Conservation (phyloP, 2,888 invertebrate species). For the Lamellibrachia satsuma region DNA sequence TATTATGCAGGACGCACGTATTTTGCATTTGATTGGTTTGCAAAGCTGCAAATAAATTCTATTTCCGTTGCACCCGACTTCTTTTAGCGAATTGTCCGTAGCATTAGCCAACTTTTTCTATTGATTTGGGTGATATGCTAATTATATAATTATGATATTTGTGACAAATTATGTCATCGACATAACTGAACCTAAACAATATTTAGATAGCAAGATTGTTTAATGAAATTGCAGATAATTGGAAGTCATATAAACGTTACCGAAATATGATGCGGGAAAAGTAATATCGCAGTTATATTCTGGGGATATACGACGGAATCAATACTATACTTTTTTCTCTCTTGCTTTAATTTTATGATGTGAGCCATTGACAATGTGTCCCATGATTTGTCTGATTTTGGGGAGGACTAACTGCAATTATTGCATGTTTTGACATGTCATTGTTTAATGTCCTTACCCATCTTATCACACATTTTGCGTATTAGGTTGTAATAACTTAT, state of each 20-base stretch:
- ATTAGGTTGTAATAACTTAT: neutral
- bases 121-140: neutral
- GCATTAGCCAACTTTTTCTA: neutral
- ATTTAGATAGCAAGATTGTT: neutral
- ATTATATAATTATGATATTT: neutral
- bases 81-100: neutral
- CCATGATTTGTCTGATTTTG: neutral
- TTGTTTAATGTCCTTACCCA: neutral
- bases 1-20: too few relatives aligned
- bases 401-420: neutral
- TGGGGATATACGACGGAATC: neutral
- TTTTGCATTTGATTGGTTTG: neutral
- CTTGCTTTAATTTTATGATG: neutral
- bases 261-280: neutral
- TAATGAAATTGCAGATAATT: neutral
- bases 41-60: neutral
- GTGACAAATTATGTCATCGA: neutral
- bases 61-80: too few relatives aligned
- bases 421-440: neutral
- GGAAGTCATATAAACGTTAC: neutral
- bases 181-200: neutral
- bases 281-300: neutral
- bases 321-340: neutral
- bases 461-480: neutral
- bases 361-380: neutral